phyloP scores from a whole-genome alignment of 2,888 invertebrate genomes.

The Scaptodrosophila latifasciaeformis region DNA sequence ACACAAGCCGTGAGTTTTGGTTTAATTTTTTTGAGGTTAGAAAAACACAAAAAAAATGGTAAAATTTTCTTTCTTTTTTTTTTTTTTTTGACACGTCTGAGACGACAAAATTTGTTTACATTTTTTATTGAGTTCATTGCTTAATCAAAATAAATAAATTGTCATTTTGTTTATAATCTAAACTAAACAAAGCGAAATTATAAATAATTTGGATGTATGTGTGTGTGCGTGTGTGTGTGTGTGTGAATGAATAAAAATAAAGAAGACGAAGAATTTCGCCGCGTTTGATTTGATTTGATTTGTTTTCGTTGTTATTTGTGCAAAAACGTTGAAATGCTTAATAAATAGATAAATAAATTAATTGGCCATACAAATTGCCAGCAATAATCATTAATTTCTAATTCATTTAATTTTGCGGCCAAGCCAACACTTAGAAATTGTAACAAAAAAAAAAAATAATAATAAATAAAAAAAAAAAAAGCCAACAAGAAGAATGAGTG shows the following conservation, averaged over 20 bases:
- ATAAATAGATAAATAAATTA: conserved; percentile 66
- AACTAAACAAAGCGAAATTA: no score
- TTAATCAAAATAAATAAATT: conserved; percentile 64
- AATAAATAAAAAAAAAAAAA: no score
- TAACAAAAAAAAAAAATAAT: conserved; percentile 51
- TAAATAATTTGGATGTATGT: conserved; percentile 21
- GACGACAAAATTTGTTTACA: conserved; percentile 55
- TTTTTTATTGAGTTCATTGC: conserved; percentile 58
- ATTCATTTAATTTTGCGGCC: conserved; percentile 33
- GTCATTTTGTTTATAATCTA: conserved; percentile 46
- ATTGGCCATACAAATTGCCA: conserved; percentile 31
- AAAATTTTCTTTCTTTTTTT: conserved; percentile 13
- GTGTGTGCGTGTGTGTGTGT: conserved; percentile 37
- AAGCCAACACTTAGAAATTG: conserved; percentile 50
- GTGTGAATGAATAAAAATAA: conserved; percentile 37
- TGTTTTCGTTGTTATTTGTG: conserved; percentile 52
- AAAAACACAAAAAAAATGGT: conserved; percentile 8
- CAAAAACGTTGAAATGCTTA: conserved; percentile 60
- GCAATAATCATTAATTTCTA: conserved; percentile 50
- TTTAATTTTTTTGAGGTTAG: no score
- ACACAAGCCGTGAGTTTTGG: no score
- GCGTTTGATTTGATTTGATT: conserved; percentile 14
- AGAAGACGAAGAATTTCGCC: conserved; percentile 32
- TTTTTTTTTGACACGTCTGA: conserved; percentile 28
- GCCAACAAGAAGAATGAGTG: no score